phyloP scores from a whole-genome alignment of 53 echinoderm and acorn worm genomes.

The Astropecten irregularis region DNA sequence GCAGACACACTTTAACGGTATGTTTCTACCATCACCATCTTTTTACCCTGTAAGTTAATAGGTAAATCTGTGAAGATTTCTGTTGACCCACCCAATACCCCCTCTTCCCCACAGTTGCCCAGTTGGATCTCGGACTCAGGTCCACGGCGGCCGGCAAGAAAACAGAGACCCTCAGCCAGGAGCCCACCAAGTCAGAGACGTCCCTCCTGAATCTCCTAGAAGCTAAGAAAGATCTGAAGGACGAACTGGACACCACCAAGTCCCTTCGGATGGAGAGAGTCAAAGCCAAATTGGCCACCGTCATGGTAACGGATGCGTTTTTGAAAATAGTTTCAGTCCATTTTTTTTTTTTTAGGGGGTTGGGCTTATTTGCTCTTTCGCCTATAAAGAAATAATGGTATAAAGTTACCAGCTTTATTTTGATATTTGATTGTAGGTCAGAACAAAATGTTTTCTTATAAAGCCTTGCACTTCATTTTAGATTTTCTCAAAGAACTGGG shows the following conservation, averaged over 20 bases:
- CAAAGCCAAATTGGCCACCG: slow-evolving; percentile 85
- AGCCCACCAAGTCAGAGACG: slow-evolving; percentile 59
- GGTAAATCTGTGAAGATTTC: no score
- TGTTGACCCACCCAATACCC: no score
- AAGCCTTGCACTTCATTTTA: no score
- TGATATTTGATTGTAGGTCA: background rate
- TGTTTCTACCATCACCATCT: no score
- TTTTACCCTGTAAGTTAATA: no score
- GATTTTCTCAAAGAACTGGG: no score
- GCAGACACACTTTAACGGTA: no score
- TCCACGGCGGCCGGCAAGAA: background rate
- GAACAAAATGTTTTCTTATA: no score
- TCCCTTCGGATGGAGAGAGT: slow-evolving; percentile 80
- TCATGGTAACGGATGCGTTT: slow-evolving; percentile 71
- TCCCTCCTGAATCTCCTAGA: slow-evolving; percentile 67
- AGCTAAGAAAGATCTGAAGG: slow-evolving; percentile 64
- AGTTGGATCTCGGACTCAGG: slow-evolving; percentile 64
- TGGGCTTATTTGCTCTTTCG: background rate
- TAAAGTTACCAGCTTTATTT: background rate
- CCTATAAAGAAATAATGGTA: no score
- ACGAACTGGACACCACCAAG: slow-evolving; percentile 74
- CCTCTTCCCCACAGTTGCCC: slow-evolving; percentile 75
- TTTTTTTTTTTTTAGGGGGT: background rate
- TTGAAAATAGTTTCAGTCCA: background rate
- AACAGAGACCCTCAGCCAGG: slow-evolving; percentile 20